A percentile compares a stretch with the other conserved stretches of the same genome.
phyloP scores from a whole-genome alignment of 2,888 invertebrate genomes.

The Nymphalis polychloros region DNA sequence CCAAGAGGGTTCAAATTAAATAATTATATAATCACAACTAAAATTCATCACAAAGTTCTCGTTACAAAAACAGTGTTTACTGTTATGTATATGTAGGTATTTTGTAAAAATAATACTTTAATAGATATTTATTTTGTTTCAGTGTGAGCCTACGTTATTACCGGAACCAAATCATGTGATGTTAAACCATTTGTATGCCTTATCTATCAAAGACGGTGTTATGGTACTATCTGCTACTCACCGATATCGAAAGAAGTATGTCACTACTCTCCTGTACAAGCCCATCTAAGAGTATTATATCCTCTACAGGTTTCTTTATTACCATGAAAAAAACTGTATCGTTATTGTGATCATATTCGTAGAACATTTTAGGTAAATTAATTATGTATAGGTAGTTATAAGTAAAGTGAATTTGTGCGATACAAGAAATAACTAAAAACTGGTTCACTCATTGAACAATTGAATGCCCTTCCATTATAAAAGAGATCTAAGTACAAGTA shows the following conservation, averaged over 20 bases:
- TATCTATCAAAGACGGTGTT: slow-evolving; percentile 99
- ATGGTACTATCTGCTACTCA: slow-evolving; percentile 99
- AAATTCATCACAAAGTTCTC: too few species aligned
- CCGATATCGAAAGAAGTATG: slow-evolving; percentile 99
- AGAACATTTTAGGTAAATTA: slow-evolving; percentile 34
- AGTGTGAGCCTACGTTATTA: slow-evolving; percentile 98
- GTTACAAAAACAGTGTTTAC: not conserved
- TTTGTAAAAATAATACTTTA: not conserved
- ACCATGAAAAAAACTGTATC: slow-evolving; percentile 13
- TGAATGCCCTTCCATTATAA: too few species aligned
- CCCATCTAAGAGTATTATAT: slow-evolving; percentile 86
- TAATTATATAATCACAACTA: too few species aligned
- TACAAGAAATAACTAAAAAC: slow-evolving; percentile 26
- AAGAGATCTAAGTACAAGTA: too few species aligned
- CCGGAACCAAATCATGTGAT: slow-evolving; percentile 99
- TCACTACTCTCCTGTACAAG: slow-evolving; percentile 98
- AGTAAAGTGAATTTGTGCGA: slow-evolving; percentile 32
- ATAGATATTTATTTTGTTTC: slow-evolving; percentile 54
- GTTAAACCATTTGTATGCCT: slow-evolving; percentile 99
- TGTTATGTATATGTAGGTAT: not conserved
- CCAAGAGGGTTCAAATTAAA: too few species aligned
- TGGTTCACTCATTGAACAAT: not conserved
- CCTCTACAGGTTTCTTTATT: slow-evolving; percentile 18
- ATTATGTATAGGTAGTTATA: slow-evolving; percentile 26
- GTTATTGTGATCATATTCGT: slow-evolving; percentile 23